Evolutionary conservation across 2,797 vertebrate genomes (phyloP).

Genomic region (Kryptopterus vitreolus): DNA sequence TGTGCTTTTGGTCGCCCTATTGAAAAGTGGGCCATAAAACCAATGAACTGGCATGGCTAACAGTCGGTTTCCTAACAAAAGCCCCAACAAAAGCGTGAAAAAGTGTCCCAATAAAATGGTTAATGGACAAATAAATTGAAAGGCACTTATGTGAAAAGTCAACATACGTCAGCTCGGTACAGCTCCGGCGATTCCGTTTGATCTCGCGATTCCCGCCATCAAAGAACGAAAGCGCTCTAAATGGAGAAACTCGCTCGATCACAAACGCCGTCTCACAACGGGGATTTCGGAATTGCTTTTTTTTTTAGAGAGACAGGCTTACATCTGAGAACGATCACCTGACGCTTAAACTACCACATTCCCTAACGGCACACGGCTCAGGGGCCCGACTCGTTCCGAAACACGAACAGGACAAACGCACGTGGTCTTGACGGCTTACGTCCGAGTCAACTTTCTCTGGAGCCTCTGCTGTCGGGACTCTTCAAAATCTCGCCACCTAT

Average conservation of each 20-base stretch:
- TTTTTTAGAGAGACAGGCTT: slow-evolving; percentile 23
- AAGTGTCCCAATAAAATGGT: slow-evolving; percentile 55
- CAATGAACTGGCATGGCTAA: slow-evolving; percentile 56
- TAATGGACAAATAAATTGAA: slow-evolving; percentile 57
- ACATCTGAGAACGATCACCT: slow-evolving; percentile 22
- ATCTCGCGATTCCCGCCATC: slow-evolving; percentile 50
- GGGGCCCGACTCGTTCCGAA: neutral
- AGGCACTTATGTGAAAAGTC: slow-evolving; percentile 59
- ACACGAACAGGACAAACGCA: slow-evolving; percentile 23
- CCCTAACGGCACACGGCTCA: slow-evolving; percentile 22
- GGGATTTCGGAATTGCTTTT: slow-evolving; percentile 47
- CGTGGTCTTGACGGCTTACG: neutral
- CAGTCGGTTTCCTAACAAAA: slow-evolving; percentile 59
- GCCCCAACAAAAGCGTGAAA: slow-evolving; percentile 59
- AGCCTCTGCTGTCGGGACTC: slow-evolving; percentile 37
- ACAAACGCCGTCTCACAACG: slow-evolving; percentile 42
- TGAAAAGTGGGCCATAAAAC: slow-evolving; percentile 60
- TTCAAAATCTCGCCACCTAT: slow-evolving; percentile 58
- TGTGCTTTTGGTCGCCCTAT: slow-evolving; percentile 53
- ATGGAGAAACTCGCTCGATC: slow-evolving; percentile 44
- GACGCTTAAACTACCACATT: slow-evolving; percentile 36
- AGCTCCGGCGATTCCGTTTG: slow-evolving; percentile 43
- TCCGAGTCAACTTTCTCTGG: neutral
- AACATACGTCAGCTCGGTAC: slow-evolving; percentile 47
- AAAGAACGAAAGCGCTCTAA: slow-evolving; percentile 51